phyloP scores from a whole-genome alignment of 2,888 invertebrate species.

The Flexamia atlantica region DNA sequence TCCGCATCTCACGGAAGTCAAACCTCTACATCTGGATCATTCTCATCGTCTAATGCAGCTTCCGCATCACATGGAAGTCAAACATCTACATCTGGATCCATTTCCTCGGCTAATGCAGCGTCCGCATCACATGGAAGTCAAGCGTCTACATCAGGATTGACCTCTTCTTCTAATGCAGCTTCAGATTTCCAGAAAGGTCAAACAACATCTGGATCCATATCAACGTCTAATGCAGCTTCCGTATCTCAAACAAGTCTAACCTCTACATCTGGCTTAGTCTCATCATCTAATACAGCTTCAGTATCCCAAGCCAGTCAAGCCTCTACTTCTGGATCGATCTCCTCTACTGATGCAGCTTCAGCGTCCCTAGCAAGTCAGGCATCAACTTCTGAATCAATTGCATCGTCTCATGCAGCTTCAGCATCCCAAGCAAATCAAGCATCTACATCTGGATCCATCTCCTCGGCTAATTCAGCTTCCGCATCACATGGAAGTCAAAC shows the following conservation, averaged over 20 bases:
- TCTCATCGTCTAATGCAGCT: neutral
- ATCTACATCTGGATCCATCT: neutral
- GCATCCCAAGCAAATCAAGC: neutral
- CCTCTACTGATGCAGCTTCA: too few species aligned
- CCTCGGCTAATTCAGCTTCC: neutral
- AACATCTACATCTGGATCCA: neutral
- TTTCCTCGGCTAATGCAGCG: neutral
- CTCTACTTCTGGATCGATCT: too few species aligned
- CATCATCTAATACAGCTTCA: too few species aligned
- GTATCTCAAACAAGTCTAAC: too few species aligned
- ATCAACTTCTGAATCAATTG: neutral
- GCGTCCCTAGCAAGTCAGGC: neutral
- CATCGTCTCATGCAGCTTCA: neutral
- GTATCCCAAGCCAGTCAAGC: too few species aligned
- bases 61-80: neutral
- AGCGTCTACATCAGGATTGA: neutral
- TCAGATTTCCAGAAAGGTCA: neutral
- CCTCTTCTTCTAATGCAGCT: neutral
- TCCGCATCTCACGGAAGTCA: neutral
- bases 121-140: too few species aligned
- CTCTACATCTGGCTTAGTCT: too few species aligned
- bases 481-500: too few species aligned
- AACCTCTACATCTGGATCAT: neutral
- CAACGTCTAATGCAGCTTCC: neutral
- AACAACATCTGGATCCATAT: neutral